These are phyloP conservation scores for Argopecten irradians DNA, from an alignment of 1,140 invertebrate species.

Conservation along the genomic window DNA sequence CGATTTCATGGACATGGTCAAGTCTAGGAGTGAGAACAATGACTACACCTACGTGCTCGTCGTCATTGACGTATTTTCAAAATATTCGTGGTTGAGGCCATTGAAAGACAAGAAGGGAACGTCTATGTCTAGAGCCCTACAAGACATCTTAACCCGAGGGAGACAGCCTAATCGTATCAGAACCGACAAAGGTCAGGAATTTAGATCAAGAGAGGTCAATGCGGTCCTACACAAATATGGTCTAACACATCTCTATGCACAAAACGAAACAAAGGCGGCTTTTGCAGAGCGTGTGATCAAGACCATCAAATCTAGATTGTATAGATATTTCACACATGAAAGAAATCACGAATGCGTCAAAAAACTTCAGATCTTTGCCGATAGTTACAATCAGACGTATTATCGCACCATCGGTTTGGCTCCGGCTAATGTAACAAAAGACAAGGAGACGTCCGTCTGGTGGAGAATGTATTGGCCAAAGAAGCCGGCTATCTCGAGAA, in stretches of 20 bases:
- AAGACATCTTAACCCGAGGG: background rate
- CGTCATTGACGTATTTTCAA: slow-evolving; percentile 40
- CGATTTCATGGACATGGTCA: slow-evolving; percentile 45
- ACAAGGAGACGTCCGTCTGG: too few relatives aligned
- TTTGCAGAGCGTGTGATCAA: slow-evolving; percentile 27
- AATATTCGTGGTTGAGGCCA: slow-evolving; percentile 36
- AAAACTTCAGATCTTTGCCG: background rate
- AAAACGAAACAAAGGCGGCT: slow-evolving; percentile 27
- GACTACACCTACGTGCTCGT: slow-evolving; percentile 22
- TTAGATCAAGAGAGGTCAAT: slow-evolving; percentile 10
- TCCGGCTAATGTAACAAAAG: too few relatives aligned
- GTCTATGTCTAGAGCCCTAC: slow-evolving; percentile 5
- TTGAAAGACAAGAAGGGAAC: slow-evolving; percentile 31
- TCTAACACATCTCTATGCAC: slow-evolving; percentile 35
- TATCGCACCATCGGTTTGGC: background rate
- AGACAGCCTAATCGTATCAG: slow-evolving; percentile 17
- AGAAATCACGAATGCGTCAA: too few relatives aligned
- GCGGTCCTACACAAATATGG: background rate
- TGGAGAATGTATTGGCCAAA: too few relatives aligned
- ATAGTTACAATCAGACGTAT: background rate
- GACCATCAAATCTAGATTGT: too few relatives aligned
- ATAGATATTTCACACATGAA: background rate
- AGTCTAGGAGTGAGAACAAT: slow-evolving; percentile 31
- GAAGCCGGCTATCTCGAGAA: too few relatives aligned
- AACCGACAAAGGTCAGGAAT: slow-evolving; percentile 40